Conservation (phyloP, 2,888 invertebrate genomes). For the Campaea margaritaria region DNA sequence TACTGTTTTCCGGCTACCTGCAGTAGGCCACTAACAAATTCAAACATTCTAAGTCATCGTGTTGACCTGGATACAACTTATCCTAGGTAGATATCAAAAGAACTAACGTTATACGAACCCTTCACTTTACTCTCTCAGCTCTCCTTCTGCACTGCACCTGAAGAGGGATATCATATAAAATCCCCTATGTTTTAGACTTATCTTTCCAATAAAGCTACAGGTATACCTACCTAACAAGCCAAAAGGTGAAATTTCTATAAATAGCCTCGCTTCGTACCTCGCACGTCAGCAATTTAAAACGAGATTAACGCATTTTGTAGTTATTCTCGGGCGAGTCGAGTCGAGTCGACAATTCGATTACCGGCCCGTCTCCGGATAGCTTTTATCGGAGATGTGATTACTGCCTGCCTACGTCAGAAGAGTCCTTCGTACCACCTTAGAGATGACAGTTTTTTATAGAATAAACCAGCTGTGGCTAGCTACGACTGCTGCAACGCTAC, state of each 20-base stretch:
- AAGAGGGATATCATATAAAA: too few relatives aligned
- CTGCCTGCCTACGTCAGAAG: conserved; percentile 4
- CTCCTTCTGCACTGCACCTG: too few relatives aligned
- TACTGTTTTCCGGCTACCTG: too few relatives aligned
- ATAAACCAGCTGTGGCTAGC: background rate
- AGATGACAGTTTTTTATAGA: background rate
- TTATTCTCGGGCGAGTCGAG: conserved; percentile 4
- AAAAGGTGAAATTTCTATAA: conserved; percentile 17
- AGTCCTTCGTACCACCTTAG: conserved; percentile 2
- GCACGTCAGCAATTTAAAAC: conserved; percentile 15
- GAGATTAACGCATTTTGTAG: conserved; percentile 13
- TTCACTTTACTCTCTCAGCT: too few relatives aligned
- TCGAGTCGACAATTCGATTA: conserved; percentile 20
- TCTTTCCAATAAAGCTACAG: too few relatives aligned
- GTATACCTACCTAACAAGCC: background rate
- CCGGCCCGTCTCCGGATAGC: conserved; percentile 1
- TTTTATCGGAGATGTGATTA: conserved; percentile 16
- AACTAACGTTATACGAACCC: too few relatives aligned
- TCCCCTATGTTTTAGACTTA: too few relatives aligned
- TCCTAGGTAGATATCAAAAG: too few relatives aligned
- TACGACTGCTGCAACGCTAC: too few relatives aligned
- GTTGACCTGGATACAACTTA: too few relatives aligned
- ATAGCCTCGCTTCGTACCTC: conserved; percentile 2
- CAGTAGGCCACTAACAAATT: too few relatives aligned
- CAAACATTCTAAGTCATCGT: too few relatives aligned